Evolutionary conservation across 2,888 invertebrate species (phyloP), one percentile per base, ranked within the genome.

Genomic region (Papilio protenor): DNA sequence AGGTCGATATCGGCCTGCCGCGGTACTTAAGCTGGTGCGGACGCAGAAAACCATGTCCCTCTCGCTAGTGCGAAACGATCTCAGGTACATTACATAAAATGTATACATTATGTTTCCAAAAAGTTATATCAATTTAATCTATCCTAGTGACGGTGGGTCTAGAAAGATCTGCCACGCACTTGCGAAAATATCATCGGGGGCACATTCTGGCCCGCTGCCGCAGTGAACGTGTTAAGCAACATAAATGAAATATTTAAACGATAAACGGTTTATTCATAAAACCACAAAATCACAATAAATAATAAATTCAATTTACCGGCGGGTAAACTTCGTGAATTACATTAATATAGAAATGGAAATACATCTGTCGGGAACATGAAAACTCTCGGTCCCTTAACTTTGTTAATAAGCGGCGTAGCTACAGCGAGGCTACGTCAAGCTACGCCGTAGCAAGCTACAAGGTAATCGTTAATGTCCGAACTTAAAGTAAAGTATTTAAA

Each of bases 271-370:
- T 45, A 45, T 69, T 69, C 21, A 45, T 21, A 69, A 40, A 40
- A 11, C 40, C 45, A 45, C 66, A 45, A 69, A 69, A 69, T 69
- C n/a, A 40, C 11, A 66, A 45, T 66, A 69, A 45, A 45, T 45
- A 45, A 45, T 69, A 64, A 40, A 69, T 66, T 66, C 45, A 69
- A 66, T 69, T 45, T 69, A 69, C 66, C 66, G 66, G 40, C 66
- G 21, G 23, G 23, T 49, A 47, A 71, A 71, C 49, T 71, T 49
- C 23, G 18, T 11, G 71, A 71, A 71, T 52, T 23, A 71, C 71
- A 52, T 49, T 71, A 71, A 71, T 71, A 71, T 71, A 23, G 21
- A 49, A 71, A 71, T 71, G 71, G 71, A 71, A 49, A 71, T 71
- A 71, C 52, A 71, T 71, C 71, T 71, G 71, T 52, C 71, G 27